These are phyloP conservation scores for Panagrolaimus sp. DNA, from an alignment of 1,140 invertebrate species.

Conservation along the genomic window DNA sequence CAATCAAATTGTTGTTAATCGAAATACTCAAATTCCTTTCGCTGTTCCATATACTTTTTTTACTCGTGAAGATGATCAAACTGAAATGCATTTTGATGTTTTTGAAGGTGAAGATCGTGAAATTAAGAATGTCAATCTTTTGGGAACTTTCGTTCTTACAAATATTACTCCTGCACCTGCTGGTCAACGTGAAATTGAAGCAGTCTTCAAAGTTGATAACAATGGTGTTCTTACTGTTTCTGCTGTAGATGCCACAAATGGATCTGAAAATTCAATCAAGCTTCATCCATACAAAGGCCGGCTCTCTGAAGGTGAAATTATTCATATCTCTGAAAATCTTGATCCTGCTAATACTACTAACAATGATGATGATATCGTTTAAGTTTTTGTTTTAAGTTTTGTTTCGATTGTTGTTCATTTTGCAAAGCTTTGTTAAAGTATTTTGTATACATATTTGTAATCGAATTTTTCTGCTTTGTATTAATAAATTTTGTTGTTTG, in stretches of 20 bases:
- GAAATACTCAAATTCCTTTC: conserved; percentile 90
- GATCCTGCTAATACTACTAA: too few relatives aligned
- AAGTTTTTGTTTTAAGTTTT: too few relatives aligned
- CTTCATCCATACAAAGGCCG: conserved; percentile 87
- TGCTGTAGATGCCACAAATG: conserved; percentile 70
- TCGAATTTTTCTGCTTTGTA: too few relatives aligned
- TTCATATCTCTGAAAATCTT: too few relatives aligned
- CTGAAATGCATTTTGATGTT: conserved; percentile 80
- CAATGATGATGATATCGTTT: too few relatives aligned
- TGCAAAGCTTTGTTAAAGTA: too few relatives aligned
- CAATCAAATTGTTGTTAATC: conserved; percentile 63
- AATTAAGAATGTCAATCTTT: conserved; percentile 67
- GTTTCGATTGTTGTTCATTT: too few relatives aligned
- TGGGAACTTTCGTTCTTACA: conserved; percentile 66
- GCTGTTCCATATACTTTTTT: conserved; percentile 93
- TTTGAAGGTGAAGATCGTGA: conserved; percentile 68
- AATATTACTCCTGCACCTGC: conserved; percentile 67
- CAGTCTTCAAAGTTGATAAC: conserved; percentile 69
- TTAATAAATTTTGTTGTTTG: too few relatives aligned
- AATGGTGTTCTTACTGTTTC: conserved; percentile 63
- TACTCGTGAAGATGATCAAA: conserved; percentile 92
- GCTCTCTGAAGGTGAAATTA: conserved; percentile 90
- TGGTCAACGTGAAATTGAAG: conserved; percentile 66
- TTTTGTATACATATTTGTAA: too few relatives aligned
- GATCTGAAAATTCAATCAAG: conserved; percentile 93